Conservation (phyloP, 2,888 invertebrate species). For the Ephialtes manifestator region DNA sequence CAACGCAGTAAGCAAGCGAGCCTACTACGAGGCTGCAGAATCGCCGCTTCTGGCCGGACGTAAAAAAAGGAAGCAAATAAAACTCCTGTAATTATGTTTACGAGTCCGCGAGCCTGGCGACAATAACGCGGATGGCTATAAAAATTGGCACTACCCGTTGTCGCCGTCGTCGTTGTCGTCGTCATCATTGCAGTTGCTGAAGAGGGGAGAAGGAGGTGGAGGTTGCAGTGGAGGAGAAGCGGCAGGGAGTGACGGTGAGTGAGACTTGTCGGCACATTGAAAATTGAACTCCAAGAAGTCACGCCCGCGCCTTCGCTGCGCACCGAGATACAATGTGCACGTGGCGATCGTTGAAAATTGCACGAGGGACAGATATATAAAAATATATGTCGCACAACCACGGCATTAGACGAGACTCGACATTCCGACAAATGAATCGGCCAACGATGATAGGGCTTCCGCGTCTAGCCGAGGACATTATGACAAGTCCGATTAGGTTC, state of each 20-base stretch:
- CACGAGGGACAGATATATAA: neutral
- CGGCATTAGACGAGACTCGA: neutral
- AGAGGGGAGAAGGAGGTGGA: neutral
- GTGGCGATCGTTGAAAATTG: slow-evolving; percentile 32
- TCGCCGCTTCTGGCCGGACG: slow-evolving; percentile 57
- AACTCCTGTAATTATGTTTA: slow-evolving; percentile 80
- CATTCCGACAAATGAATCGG: slow-evolving; percentile 16
- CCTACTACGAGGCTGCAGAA: neutral
- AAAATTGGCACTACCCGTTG: slow-evolving; percentile 66
- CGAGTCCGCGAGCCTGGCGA: slow-evolving; percentile 75
- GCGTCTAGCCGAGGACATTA: slow-evolving; percentile 40
- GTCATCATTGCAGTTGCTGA: slow-evolving; percentile 30
- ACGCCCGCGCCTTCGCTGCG: slow-evolving; percentile 12
- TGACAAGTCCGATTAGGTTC: slow-evolving; percentile 12
- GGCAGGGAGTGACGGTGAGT: neutral
- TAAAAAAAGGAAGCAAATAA: slow-evolving; percentile 60
- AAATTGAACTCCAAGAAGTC: slow-evolving; percentile 53
- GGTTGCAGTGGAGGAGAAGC: slow-evolving; percentile 4
- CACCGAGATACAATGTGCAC: neutral
- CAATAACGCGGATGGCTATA: slow-evolving; percentile 76
- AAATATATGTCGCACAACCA: neutral
- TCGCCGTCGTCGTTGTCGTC: slow-evolving; percentile 21
- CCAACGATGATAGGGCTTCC: slow-evolving; percentile 11
- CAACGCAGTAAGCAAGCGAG: neutral
- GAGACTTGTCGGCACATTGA: slow-evolving; percentile 32